Evolutionary conservation across 2,113 vertebrate genomes (phyloP), one percentile per base, ranked within the genome.

Genomic region (Gadus chalcogrammus): DNA sequence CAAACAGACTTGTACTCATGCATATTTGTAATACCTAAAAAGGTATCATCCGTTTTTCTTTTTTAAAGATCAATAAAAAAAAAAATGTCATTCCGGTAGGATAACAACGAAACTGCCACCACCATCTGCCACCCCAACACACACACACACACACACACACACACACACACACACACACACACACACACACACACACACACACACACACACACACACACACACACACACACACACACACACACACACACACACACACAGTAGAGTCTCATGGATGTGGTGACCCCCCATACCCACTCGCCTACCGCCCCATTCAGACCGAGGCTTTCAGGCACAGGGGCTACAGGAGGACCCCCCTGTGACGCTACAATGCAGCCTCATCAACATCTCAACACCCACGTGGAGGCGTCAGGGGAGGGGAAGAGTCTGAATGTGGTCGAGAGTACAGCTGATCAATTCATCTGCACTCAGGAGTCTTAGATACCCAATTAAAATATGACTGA

Each of bases 361-460:
- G 42, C 48, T 17, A 81, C 75, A 84, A 82, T 75, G 64, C 18
- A 72, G 56, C 70, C 73, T 85, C 74, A 88, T 91, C 84, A 91
- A 81, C 88, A 90, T 90, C 77, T 89, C 84, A 91, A 88, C 81
- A 72, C 69, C 63, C 66, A 38, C 16, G 61, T 64, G 42, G 78
- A 70, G 62, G 72, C 61, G 73, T 75, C 73, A 55, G 27, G 31
- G 31, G 61, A 48, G 15, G 38, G 65, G 31, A 35, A 35, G 48
- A 81, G 67, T 17, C 55, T 17, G 6, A 17, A n/a, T 58, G 55
- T 58, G 55, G 5, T 58, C 8, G 7, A 16, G 56, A 28, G 60
- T 38, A 35, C 24, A n/a, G 58, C 15, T 56, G 7, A 0, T 5
- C 67, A 28, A 67, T 56, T 18, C 42, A 73, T 72, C 71, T 48